Conservation (phyloP, 37 sponge, comb jelly and placozoan species). For the Halisarca cf. caerulea region DNA sequence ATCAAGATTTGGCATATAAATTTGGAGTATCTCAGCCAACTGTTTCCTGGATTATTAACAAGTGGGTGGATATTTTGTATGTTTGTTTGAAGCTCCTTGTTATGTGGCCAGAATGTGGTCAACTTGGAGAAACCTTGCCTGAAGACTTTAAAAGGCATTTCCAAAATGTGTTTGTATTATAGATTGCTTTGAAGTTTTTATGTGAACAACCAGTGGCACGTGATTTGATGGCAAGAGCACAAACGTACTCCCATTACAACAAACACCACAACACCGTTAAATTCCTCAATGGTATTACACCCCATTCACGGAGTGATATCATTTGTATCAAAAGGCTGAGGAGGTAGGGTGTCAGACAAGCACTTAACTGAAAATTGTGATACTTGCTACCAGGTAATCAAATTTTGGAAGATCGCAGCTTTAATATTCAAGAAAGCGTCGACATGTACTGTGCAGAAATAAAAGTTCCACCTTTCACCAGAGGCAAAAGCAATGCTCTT, state of each 20-base stretch:
- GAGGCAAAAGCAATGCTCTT: constrained; percentile 61
- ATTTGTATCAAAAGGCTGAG: constrained; percentile 63
- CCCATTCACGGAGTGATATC: constrained; percentile 71
- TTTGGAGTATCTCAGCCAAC: constrained; percentile 52
- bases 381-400: constrained; percentile 67
- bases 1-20: constrained; percentile 54
- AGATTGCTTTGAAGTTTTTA: constrained; percentile 79
- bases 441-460: constrained; percentile 43
- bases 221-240: constrained; percentile 50
- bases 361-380: constrained; percentile 67
- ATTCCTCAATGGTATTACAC: constrained; percentile 55
- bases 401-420: constrained; percentile 75
- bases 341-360: constrained; percentile 76
- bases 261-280: constrained; percentile 77
- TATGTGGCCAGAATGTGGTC: constrained; percentile 69
- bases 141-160: constrained; percentile 41
- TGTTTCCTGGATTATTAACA: constrained; percentile 28
- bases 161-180: constrained; percentile 47
- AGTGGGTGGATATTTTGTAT: constrained; percentile 35
- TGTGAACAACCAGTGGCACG: constrained; percentile 53
- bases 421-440: constrained; percentile 70
- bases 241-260: constrained; percentile 53
- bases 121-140: constrained; percentile 59
- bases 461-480: constrained; percentile 70
- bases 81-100: constrained; percentile 38